Evolutionary conservation across 2,113 vertebrate genomes (phyloP), one percentile per base, ranked within the genome.

Genomic region (Setophaga kirtlandii): DNA sequence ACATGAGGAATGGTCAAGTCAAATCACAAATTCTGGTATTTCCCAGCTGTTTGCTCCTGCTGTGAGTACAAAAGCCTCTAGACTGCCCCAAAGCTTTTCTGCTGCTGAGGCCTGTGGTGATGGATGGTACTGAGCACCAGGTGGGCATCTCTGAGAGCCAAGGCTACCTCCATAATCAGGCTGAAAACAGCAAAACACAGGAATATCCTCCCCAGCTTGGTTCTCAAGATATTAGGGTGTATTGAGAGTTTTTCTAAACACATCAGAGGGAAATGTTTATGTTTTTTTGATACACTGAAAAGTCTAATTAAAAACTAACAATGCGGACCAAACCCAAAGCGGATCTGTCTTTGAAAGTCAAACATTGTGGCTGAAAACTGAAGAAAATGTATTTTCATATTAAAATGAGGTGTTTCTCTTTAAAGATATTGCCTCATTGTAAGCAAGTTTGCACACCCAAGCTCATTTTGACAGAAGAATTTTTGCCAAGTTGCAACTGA

Each of bases 301-400:
- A 90, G 7, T 50, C 64, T 68, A 70, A 70, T 30, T 81, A 47
- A 94, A 83, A 87, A 23, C 9, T 46, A 80, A 49, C 37, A 86
- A 65, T 21, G 9, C 0, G 0, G 74, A 70, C 11, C 15, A 70
- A 90, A 46, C 3, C 21, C 42, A 58, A 88, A 86, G 7, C 0
- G 0, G 1, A 12, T 44, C 23, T 74, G 39, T 28, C 15, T 94
- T 84, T 71, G 73, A 82, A 81, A 93, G 24, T 2, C 65, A 87
- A 87, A 68, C 10, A 41, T 70, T 70, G 42, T 78, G 35, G 6
- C 9, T 59, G 58, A 59, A 82, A 89, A 59, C 8, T 44, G 42
- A 90, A 83, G 12, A 73, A 76, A 87, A 67, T n/a, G 8, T 42
- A 49, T 55, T 80, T 80, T 62, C 24, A 37, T 33, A 28, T 20